Conservation (phyloP, 2,888 invertebrate species). For the Hypercompe scribonia region DNA sequence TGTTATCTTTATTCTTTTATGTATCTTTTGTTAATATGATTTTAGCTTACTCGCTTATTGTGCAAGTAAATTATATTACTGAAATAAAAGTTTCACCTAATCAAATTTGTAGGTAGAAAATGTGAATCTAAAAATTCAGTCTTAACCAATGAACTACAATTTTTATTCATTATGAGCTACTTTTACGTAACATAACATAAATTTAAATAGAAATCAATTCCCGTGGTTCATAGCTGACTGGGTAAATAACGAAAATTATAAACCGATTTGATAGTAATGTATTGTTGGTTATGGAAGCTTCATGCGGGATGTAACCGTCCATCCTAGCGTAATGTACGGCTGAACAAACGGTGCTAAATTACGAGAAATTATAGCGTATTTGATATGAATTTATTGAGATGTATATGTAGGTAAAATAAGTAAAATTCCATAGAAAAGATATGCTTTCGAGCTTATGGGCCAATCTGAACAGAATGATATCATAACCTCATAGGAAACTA, state of each 20-base stretch:
- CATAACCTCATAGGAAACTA: too few relatives aligned
- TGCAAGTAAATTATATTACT: too few relatives aligned
- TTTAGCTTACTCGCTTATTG: too few relatives aligned
- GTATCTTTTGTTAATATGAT: too few relatives aligned
- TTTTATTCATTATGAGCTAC: constrained; percentile 42
- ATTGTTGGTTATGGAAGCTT: constrained; percentile 37
- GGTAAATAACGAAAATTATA: constrained; percentile 59
- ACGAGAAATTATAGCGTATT: not conserved
- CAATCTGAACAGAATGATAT: too few relatives aligned
- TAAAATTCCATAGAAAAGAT: too few relatives aligned
- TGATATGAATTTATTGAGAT: not conserved
- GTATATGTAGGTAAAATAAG: not conserved
- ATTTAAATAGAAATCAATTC: constrained; percentile 54
- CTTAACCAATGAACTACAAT: constrained; percentile 40
- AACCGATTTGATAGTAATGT: constrained; percentile 58
- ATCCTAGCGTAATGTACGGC: constrained; percentile 27
- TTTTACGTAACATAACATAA: constrained; percentile 44
- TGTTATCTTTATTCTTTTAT: too few relatives aligned
- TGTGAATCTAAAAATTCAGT: constrained; percentile 24
- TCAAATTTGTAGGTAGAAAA: too few relatives aligned
- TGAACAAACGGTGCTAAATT: constrained; percentile 7
- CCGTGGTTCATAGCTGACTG: constrained; percentile 41
- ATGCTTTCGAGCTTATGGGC: too few relatives aligned
- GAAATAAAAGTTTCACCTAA: too few relatives aligned
- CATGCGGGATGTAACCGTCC: constrained; percentile 15